Conservation (phyloP, 1,140 invertebrate genomes). For the Zaprionus kolodkinae region DNA sequence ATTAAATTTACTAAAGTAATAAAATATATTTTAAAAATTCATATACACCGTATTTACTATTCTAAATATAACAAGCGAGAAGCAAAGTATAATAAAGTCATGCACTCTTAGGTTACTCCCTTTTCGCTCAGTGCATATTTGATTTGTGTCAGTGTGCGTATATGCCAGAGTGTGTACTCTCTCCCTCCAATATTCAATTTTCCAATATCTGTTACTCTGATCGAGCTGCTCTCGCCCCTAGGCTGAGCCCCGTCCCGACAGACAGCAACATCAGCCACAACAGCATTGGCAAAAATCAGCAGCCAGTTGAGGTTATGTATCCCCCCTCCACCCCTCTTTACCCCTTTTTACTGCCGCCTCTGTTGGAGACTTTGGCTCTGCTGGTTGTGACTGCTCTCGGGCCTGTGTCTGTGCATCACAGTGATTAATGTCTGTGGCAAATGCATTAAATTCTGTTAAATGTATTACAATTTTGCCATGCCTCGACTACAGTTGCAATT, state of each 20-base stretch:
- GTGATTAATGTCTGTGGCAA: slow-evolving; percentile 84
- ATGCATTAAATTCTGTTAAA: slow-evolving; percentile 84
- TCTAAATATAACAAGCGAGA: too few relatives aligned
- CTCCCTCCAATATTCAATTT: slow-evolving; percentile 81
- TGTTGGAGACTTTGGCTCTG: slow-evolving; percentile 14
- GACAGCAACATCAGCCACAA: slow-evolving; percentile 35
- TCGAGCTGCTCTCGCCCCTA: slow-evolving; percentile 34
- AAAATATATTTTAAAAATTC: too few relatives aligned
- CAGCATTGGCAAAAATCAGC: slow-evolving; percentile 77
- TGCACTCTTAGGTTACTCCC: not conserved
- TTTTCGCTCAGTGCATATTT: slow-evolving; percentile 37
- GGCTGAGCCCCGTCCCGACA: slow-evolving; percentile 18
- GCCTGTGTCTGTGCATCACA: slow-evolving; percentile 80
- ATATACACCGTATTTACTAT: too few relatives aligned
- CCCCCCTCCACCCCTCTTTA: slow-evolving; percentile 4
- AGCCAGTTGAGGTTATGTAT: slow-evolving; percentile 37
- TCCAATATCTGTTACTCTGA: slow-evolving; percentile 76
- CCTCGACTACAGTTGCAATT: slow-evolving; percentile 25
- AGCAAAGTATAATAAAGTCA: not conserved
- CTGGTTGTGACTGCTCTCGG: slow-evolving; percentile 44
- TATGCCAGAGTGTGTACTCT: slow-evolving; percentile 6
- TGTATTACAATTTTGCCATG: slow-evolving; percentile 83
- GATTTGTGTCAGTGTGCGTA: slow-evolving; percentile 1
- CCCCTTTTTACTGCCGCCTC: slow-evolving; percentile 19
- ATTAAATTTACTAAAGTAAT: too few relatives aligned